phyloP scores from a whole-genome alignment of 2,113 vertebrate genomes.

The Pavo muticus region DNA sequence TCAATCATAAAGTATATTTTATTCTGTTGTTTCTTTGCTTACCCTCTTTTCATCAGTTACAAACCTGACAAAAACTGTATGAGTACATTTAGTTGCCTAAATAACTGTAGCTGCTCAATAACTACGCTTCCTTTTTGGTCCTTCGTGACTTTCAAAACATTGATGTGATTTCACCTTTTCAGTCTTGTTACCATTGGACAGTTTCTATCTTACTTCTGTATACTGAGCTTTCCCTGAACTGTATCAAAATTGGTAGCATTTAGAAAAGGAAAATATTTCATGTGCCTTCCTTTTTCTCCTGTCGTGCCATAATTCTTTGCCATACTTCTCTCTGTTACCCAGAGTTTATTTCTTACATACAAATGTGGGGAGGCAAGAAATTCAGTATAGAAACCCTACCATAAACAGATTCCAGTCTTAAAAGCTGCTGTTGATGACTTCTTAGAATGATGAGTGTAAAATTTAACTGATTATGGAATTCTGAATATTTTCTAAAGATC shows the following conservation, averaged over 20 bases:
- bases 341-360: not conserved
- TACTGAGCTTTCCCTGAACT: not conserved
- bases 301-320: not conserved
- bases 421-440: not conserved
- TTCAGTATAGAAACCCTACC: not conserved
- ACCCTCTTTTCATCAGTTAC: not conserved
- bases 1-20: not conserved
- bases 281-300: not conserved
- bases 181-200: not conserved
- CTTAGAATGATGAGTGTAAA: not conserved
- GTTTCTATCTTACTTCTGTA: not conserved
- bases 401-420: not conserved
- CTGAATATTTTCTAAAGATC: not conserved
- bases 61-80: not conserved
- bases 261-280: not conserved
- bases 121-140: not conserved
- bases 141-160: not conserved
- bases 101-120: not conserved
- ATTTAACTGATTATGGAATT: not conserved
- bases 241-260: not conserved
- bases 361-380: not conserved
- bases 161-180: not conserved
- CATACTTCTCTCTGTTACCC: not conserved
- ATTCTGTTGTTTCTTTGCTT: not conserved
- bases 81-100: not conserved